These are phyloP conservation scores for Ispidina picta DNA, from an alignment of 2,797 vertebrate genomes.

Conservation along the genomic window DNA sequence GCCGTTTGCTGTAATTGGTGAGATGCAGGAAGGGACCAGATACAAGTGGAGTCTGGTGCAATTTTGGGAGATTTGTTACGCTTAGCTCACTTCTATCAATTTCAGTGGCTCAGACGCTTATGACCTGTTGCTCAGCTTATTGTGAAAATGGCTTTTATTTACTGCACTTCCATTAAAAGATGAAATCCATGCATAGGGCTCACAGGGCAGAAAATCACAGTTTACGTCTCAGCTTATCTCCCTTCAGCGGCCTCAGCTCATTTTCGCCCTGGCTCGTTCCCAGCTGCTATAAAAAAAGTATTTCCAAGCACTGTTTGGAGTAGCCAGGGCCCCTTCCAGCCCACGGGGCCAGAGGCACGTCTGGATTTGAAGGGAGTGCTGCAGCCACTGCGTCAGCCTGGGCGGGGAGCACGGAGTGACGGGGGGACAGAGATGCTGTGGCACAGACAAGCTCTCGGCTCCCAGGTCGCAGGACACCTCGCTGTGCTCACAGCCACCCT, in stretches of 20 bases:
- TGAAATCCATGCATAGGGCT: conserved; percentile 81
- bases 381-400: neutral
- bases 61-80: conserved; percentile 82
- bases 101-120: conserved; percentile 74
- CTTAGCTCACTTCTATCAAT: conserved; percentile 81
- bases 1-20: conserved; percentile 74
- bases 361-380: neutral
- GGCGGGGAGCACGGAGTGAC: rapidly evolving
- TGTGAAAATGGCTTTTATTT: conserved; percentile 83
- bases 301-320: neutral
- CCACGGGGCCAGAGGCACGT: neutral
- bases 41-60: conserved; percentile 71
- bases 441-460: neutral
- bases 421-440: neutral
- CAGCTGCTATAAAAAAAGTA: conserved; percentile 24
- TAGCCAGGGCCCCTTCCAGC: neutral
- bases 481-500: neutral
- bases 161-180: conserved; percentile 83
- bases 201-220: conserved; percentile 82
- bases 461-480: neutral
- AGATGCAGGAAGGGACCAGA: conserved; percentile 70
- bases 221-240: conserved; percentile 80
- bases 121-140: conserved; percentile 82
- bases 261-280: conserved; percentile 53
- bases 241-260: conserved; percentile 61